phyloP scores from a whole-genome alignment of 2,888 invertebrate genomes.

The Gnatocerus cornutus region DNA sequence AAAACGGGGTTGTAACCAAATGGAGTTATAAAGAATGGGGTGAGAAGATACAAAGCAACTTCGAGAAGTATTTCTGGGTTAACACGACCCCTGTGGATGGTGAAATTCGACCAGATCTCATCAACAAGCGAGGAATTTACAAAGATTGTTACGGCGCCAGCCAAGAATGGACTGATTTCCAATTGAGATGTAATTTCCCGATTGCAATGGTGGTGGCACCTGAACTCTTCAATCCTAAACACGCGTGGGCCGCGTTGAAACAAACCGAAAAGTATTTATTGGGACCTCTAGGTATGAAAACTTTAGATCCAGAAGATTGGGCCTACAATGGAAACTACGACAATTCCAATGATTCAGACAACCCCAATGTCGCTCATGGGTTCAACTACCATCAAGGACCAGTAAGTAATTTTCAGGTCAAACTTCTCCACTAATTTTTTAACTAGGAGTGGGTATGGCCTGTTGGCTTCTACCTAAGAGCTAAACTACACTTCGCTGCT shows the following conservation, averaged over 20 bases:
- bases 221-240: conserved; percentile 87
- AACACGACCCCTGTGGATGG: conserved; percentile 73
- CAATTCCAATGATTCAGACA: conserved; percentile 90
- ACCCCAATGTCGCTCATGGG: conserved; percentile 90
- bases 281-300: conserved; percentile 97
- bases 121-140: conserved; percentile 91
- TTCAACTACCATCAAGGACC: conserved; percentile 99
- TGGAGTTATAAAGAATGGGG: conserved; percentile 95
- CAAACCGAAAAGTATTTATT: conserved; percentile 83
- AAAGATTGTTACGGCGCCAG: conserved; percentile 89
- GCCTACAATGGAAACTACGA: conserved; percentile 94
- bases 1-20: conserved; percentile 78
- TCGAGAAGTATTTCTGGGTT: conserved; percentile 93
- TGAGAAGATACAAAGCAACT: conserved; percentile 84
- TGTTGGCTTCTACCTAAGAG: conserved; percentile 92
- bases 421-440: too few relatives aligned
- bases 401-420: conserved; percentile 73
- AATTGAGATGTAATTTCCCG: conserved; percentile 94
- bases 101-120: conserved; percentile 79
- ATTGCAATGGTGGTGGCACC: conserved; percentile 97
- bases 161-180: conserved; percentile 94
- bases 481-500: conserved; percentile 87
- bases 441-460: conserved; percentile 98
- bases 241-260: conserved; percentile 91
- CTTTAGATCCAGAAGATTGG: conserved; percentile 97